Conservation (phyloP, 1,140 invertebrate species). For the Drosophila auraria region DNA sequence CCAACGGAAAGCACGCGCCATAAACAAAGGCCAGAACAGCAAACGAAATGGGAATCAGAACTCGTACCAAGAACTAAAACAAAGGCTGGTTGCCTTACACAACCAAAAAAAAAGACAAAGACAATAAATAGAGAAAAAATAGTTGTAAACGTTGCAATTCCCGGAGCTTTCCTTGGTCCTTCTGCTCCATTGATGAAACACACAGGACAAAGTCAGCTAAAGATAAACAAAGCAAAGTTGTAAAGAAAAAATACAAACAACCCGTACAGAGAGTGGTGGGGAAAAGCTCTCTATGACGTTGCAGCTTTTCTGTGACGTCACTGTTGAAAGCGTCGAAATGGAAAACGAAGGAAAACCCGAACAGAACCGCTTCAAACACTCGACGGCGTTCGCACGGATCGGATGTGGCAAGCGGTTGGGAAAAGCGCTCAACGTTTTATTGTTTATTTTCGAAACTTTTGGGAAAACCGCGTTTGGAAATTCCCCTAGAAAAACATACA, state of each 20-base stretch:
- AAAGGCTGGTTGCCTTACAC: constrained; percentile 14
- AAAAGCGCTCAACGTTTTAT: constrained; percentile 5
- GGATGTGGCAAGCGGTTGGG: constrained; percentile 63
- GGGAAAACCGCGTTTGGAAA: constrained; percentile 35
- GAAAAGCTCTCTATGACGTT: constrained; percentile 61
- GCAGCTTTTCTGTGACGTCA: constrained; percentile 71
- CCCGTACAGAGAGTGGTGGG: constrained; percentile 4
- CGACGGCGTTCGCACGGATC: constrained; percentile 72
- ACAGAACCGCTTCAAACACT: constrained; percentile 64
- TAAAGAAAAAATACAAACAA: constrained; percentile 52
- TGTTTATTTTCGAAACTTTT: constrained; percentile 29
- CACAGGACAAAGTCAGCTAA: constrained; percentile 49
- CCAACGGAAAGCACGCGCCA: constrained; percentile 31
- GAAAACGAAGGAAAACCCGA: constrained; percentile 16
- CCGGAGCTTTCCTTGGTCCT: constrained; percentile 19
- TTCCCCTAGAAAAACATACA: constrained; percentile 13
- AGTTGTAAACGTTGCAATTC: constrained; percentile 51
- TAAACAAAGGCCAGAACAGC: constrained; percentile 20
- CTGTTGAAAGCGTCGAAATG: constrained; percentile 38
- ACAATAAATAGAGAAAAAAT: constrained; percentile 5
- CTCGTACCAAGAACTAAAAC: constrained; percentile 18
- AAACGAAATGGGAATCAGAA: constrained; percentile 2
- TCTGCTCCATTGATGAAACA: constrained; percentile 41
- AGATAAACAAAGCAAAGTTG: constrained; percentile 45
- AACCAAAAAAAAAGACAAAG: background rate